Conservation (phyloP, 2,888 invertebrate genomes). For the Hyposoter dolosus region DNA sequence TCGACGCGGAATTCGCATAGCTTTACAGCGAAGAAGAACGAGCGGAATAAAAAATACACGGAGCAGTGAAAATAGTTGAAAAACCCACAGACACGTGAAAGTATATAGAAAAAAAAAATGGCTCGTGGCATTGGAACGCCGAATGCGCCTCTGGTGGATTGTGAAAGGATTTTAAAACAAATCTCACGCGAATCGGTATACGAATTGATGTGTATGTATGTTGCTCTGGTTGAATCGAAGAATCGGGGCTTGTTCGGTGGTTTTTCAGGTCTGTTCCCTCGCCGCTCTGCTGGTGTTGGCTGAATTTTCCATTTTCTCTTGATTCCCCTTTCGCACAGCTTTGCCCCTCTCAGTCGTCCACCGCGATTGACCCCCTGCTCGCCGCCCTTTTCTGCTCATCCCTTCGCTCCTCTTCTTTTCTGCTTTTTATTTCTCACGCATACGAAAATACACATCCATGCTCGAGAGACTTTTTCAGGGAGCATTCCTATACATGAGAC, state of each 20-base stretch:
- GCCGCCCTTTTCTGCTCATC: neutral
- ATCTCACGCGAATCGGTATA: slow-evolving; percentile 80
- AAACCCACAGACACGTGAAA: neutral
- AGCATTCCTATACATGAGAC: slow-evolving; percentile 27
- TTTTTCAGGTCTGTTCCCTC: slow-evolving; percentile 73
- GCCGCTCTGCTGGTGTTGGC: slow-evolving; percentile 62
- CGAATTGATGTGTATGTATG: neutral
- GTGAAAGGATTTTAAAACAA: slow-evolving; percentile 85
- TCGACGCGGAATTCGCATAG: slow-evolving; percentile 80
- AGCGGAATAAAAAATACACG: slow-evolving; percentile 46
- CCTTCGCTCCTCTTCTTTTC: slow-evolving; percentile 26
- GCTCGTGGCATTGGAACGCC: slow-evolving; percentile 60
- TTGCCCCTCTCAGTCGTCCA: slow-evolving; percentile 63
- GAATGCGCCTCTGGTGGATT: slow-evolving; percentile 77
- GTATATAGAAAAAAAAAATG: slow-evolving; percentile 51
- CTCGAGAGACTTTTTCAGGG: slow-evolving; percentile 44
- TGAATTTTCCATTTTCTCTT: slow-evolving; percentile 82
- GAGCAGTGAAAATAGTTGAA: slow-evolving; percentile 25
- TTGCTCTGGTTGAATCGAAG: slow-evolving; percentile 80
- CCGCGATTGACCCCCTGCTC: neutral
- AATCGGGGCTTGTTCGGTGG: slow-evolving; percentile 80
- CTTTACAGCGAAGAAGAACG: slow-evolving; percentile 65
- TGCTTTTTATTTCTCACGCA: slow-evolving; percentile 2
- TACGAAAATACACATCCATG: slow-evolving; percentile 26
- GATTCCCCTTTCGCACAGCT: slow-evolving; percentile 72